phyloP scores from a whole-genome alignment of 2,797 vertebrate species.

The Crocodylus rhombifer region DNA sequence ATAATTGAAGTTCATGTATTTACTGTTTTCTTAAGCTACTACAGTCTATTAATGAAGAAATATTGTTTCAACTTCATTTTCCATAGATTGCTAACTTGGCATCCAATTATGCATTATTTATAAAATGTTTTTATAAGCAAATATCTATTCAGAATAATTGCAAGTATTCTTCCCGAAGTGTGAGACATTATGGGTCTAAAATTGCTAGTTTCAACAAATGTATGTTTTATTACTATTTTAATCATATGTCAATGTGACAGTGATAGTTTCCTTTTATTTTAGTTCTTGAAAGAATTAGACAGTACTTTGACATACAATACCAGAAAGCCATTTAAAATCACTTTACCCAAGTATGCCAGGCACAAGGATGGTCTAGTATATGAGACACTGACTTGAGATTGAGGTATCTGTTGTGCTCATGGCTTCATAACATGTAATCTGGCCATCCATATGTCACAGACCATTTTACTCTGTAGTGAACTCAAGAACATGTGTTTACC shows the following conservation, averaged over 20 bases:
- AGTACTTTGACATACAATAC: rapidly evolving
- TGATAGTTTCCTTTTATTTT: neutral
- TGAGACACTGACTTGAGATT: too few relatives aligned
- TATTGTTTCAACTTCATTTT: neutral
- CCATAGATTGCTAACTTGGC: neutral
- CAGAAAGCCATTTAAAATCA: neutral
- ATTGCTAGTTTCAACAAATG: neutral
- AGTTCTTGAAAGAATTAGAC: neutral
- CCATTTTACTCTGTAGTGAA: too few relatives aligned
- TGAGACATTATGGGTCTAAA: neutral
- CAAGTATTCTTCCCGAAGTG: neutral
- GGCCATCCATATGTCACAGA: too few relatives aligned
- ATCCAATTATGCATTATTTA: neutral
- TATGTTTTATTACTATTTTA: neutral
- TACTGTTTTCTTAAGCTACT: neutral
- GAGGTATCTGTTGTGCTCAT: too few relatives aligned
- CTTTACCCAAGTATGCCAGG: too few relatives aligned
- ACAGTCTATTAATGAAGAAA: neutral
- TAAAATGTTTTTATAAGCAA: neutral
- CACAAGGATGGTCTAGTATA: too few relatives aligned
- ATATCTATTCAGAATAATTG: neutral
- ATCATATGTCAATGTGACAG: neutral
- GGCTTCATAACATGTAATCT: too few relatives aligned
- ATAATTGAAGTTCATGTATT: neutral
- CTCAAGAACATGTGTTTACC: too few relatives aligned